These are phyloP conservation scores for Cheilosia urbana DNA, from an alignment of 2,888 invertebrate genomes.

Conservation along the genomic window DNA sequence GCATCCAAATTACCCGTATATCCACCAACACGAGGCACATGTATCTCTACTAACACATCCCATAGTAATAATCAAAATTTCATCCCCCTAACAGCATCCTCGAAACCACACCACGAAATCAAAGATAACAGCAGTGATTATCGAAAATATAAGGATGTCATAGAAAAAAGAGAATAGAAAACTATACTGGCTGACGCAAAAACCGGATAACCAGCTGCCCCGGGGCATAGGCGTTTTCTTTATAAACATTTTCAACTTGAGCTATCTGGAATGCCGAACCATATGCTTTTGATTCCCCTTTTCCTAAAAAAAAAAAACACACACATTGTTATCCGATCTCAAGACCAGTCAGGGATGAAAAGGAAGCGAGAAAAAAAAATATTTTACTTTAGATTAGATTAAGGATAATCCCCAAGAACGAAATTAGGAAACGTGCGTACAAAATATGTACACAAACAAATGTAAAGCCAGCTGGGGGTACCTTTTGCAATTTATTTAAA, in stretches of 20 bases:
- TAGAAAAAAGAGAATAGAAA: slow-evolving; percentile 22
- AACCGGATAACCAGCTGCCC: slow-evolving; percentile 59
- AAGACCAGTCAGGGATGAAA: slow-evolving; percentile 46
- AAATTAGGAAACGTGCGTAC: slow-evolving; percentile 66
- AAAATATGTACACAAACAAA: slow-evolving; percentile 54
- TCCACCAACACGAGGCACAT: slow-evolving; percentile 13
- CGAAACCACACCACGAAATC: slow-evolving; percentile 53
- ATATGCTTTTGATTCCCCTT: slow-evolving; percentile 47
- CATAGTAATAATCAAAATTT: slow-evolving; percentile 56
- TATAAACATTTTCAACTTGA: slow-evolving; percentile 35
- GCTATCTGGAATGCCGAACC: slow-evolving; percentile 36
- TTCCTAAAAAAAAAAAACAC: not conserved
- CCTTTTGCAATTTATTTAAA: slow-evolving; percentile 14
- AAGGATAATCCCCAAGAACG: slow-evolving; percentile 67
- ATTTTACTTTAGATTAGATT: slow-evolving; percentile 71
- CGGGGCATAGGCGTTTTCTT: slow-evolving; percentile 37
- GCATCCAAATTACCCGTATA: slow-evolving; percentile 66
- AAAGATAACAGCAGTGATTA: slow-evolving; percentile 72
- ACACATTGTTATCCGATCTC: slow-evolving; percentile 40
- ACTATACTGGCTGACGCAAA: slow-evolving; percentile 2
- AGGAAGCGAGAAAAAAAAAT: slow-evolving; percentile 19
- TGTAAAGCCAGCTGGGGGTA: slow-evolving; percentile 16
- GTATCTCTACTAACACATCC: slow-evolving; percentile 3
- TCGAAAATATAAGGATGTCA: slow-evolving; percentile 63
- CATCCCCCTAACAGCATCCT: slow-evolving; percentile 42